Evolutionary conservation across 2,113 vertebrate species (phyloP), one percentile per base, ranked within the genome.

Genomic region (Megaceryle maxima): DNA sequence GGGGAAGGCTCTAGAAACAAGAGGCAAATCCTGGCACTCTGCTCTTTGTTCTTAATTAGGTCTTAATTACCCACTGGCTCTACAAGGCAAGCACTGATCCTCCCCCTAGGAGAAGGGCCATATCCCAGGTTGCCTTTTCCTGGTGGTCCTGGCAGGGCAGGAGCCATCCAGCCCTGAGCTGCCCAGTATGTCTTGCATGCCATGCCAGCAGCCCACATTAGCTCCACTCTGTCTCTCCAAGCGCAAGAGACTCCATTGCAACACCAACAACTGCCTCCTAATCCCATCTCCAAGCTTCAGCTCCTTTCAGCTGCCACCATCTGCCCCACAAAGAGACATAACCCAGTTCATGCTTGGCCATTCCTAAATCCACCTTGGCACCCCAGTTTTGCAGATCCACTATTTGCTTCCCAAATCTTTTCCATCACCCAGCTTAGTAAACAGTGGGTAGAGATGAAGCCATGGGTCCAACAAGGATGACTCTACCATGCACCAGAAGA

Each of bases 171-270:
- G 10, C 59, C 22, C 51, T 0, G 0, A 37, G 33, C 28, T 56
- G 31, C 35, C 22, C 4, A 0, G 29, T 17, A 24, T 3, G 6
- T 35, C 55, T 69, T 9, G 0, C 1, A 1, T 18, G 9, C 63
- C 28, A 1, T 31, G 33, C 56, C 20, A 64, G 44, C 63, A 75
- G 63, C 68, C 43, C 4, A 5, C 4, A 1, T 53, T 28, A 70
- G 37, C 51, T 37, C 81, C 3, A 4, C 12, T 75, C 24, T 0
- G 0, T 17, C 57, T 81, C 39, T 59, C 43, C 1, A 1, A 51
- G 37, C 24, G 22, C 6, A 8, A 76, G 56, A 39, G 5, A 11
- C 57, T 87, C 50, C 28, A 21, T 31, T 4, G 0, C 1, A 0
- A 70, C 64, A 46, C 33, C 50, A 77, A 22, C 77, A 87, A 29